These are phyloP conservation scores for Protaetia brevitarsis DNA, from an alignment of 1,140 invertebrate species.

Conservation along the genomic window DNA sequence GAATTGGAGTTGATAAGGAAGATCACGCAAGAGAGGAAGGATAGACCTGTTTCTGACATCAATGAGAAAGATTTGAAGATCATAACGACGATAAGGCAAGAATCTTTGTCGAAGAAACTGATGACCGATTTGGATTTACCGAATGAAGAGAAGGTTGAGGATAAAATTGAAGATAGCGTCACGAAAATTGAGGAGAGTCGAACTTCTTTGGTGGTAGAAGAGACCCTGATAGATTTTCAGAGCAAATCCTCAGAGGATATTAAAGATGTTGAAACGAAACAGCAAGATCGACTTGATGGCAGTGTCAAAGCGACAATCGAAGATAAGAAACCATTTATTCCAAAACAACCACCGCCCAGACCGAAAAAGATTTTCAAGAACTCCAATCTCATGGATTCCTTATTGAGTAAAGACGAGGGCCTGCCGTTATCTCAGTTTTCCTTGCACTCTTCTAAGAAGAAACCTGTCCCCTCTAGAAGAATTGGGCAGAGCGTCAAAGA, in stretches of 20 bases:
- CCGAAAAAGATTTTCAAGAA: neutral
- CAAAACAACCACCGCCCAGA: neutral
- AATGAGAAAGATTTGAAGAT: conserved; percentile 25
- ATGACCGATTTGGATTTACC: neutral
- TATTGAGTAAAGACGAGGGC: neutral
- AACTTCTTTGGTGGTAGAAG: no score
- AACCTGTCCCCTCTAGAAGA: neutral
- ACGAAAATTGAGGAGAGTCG: no score
- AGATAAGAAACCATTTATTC: neutral
- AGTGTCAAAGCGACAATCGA: no score
- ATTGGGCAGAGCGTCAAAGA: neutral
- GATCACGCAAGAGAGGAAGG: neutral
- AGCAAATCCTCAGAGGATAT: no score
- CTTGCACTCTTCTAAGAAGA: neutral
- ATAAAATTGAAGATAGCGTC: no score
- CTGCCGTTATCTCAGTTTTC: neutral
- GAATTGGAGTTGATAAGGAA: neutral
- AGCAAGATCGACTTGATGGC: no score
- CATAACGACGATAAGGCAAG: conserved; percentile 3
- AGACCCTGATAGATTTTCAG: no score
- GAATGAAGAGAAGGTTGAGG: no score
- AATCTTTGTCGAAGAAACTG: neutral
- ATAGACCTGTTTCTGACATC: conserved; percentile 8
- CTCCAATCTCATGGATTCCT: neutral
- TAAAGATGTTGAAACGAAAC: no score